phyloP scores from a whole-genome alignment of 1,140 invertebrate genomes.

The Drosophila funebris region DNA sequence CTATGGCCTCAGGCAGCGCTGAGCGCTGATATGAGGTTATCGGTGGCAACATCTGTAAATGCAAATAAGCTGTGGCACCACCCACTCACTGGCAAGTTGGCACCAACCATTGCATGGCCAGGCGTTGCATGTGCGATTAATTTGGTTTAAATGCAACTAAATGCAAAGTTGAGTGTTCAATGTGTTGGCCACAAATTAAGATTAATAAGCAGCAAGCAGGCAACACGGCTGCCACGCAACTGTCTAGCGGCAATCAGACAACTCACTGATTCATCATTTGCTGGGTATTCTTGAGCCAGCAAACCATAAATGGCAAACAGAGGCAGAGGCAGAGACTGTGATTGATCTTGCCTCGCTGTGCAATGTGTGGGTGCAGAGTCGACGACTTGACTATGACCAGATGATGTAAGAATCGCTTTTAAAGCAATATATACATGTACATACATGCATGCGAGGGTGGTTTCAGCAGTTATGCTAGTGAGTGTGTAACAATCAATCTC shows the following conservation, averaged over 20 bases:
- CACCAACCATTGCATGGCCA: conserved; percentile 1
- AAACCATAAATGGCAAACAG: conserved; percentile 19
- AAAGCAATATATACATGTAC: no score
- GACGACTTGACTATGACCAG: no score
- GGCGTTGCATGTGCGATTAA: conserved; percentile 38
- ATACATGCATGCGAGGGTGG: neutral
- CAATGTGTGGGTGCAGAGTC: conserved; percentile 22
- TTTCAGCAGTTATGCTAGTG: neutral
- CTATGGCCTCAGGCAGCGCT: neutral
- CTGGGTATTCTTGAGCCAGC: neutral
- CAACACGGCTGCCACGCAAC: conserved; percentile 22
- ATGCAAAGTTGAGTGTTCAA: conserved; percentile 4
- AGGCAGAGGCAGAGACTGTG: neutral
- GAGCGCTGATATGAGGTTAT: conserved; percentile 8
- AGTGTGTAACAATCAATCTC: no score
- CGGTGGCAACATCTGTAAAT: conserved; percentile 21
- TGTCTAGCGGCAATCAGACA: conserved; percentile 34
- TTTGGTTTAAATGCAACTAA: conserved; percentile 24
- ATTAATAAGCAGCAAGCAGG: conserved; percentile 40
- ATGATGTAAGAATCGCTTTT: conserved; percentile 67
- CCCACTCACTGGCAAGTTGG: no score
- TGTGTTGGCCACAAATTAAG: conserved; percentile 36
- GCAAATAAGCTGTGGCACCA: neutral
- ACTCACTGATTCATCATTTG: conserved; percentile 23
- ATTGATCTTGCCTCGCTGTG: conserved; percentile 28